Evolutionary conservation across 2,888 invertebrate genomes (phyloP), one percentile per base, ranked within the genome.

Genomic region (Drosophila demipolita): DNA sequence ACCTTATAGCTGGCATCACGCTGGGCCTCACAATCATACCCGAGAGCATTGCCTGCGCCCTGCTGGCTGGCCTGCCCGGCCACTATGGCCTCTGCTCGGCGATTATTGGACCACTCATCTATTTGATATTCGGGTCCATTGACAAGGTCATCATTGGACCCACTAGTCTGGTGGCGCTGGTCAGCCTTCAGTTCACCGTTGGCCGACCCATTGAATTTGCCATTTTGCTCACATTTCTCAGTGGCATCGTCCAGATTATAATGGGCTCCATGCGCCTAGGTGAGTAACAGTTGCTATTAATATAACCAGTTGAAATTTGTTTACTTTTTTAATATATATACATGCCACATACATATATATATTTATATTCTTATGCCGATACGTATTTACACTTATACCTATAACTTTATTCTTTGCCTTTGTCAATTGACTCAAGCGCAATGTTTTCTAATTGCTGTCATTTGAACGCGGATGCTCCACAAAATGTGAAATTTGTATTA

Each of bases 11-110:
- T 11, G 98, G 98, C 55, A 92, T 98, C 62, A 98, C 98, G 8
- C 95, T 98, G 9, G 98, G 98, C 1, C 94, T 98, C 49, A 98
- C 98, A 20, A 96, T 98, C 92, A 97, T 98, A 82, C 98, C 98
- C 9, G 98, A 98, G 94, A 97, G 97, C 85, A 96, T 99, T 87
- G 98, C 98, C n/a, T 98, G 98, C 92, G 98, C 98, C 42, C 94
- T 96, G 73, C 94, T 98, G 26, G 98, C 98, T 8, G 96, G 96
- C 60, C 94, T 98, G 61, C 96, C 96, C 8, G 96, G 98, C 35
- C 97, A 97, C 94, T 98, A 97, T 94, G 99, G 99, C 0, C 94
- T 99, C 8, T 99, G 99, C 92, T 97, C 98, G 2, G 96, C 98
- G 0, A 98, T 98, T 91, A 95, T 98, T 91, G 97, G 97, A 0